phyloP scores from a whole-genome alignment of 1,140 invertebrate genomes.

The Armadillidium nasatum region DNA sequence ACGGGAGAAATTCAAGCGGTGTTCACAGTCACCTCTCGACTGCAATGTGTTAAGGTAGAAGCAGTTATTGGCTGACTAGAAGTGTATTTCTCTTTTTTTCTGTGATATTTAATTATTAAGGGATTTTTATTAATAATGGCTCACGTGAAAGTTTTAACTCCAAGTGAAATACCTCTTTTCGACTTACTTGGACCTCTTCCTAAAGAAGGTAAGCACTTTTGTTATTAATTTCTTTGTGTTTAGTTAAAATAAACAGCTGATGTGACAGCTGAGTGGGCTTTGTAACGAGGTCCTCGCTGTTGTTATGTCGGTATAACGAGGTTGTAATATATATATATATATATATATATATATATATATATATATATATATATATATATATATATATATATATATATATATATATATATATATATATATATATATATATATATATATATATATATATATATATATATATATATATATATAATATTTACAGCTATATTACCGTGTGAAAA shows the following conservation, averaged over 20 bases:
- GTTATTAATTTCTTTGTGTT: background rate
- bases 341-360: too few relatives aligned
- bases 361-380: too few relatives aligned
- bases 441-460: too few relatives aligned
- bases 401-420: too few relatives aligned
- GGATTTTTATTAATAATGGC: background rate
- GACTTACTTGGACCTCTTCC: background rate
- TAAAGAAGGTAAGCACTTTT: background rate
- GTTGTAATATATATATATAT: background rate
- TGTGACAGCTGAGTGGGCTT: background rate
- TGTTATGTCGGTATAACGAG: background rate
- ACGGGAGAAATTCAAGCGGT: too few relatives aligned
- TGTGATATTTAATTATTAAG: slow-evolving; percentile 9
- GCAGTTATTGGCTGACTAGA: background rate
- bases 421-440: too few relatives aligned
- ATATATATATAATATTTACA: background rate
- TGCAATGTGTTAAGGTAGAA: background rate
- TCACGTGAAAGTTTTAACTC: slow-evolving; percentile 5
- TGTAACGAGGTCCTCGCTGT: background rate
- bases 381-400: too few relatives aligned
- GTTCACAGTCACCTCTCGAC: background rate
- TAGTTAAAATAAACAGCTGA: background rate
- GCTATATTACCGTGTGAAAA: background rate
- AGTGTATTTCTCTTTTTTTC: background rate
- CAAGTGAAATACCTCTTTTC: background rate